phyloP scores from a whole-genome alignment of 2,797 vertebrate genomes.

The Mormyrops attenuatus region DNA sequence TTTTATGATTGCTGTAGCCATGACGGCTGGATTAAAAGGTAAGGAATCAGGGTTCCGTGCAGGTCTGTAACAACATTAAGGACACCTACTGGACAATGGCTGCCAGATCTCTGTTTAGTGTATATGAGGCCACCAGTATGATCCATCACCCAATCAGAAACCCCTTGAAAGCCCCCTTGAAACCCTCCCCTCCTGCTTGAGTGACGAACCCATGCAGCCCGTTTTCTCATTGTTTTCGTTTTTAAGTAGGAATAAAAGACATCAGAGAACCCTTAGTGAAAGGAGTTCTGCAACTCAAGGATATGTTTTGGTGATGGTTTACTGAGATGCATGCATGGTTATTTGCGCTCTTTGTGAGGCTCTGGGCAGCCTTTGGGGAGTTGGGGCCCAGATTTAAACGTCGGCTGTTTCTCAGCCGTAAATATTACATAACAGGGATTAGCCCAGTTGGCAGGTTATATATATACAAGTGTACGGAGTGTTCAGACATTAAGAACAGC shows the following conservation, averaged over 20 bases:
- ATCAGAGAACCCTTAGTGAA: background rate
- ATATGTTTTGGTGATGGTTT: background rate
- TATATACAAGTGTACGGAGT: slow-evolving; percentile 46
- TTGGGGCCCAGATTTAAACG: slow-evolving; percentile 1
- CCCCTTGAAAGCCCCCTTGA: background rate
- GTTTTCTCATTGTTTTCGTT: background rate
- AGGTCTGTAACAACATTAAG: background rate
- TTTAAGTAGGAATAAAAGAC: background rate
- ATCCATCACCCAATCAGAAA: background rate
- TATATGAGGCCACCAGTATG: background rate
- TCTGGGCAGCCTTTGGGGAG: background rate
- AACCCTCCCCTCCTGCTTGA: background rate
- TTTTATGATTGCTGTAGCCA: background rate
- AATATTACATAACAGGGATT: slow-evolving; percentile 48
- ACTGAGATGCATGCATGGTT: background rate
- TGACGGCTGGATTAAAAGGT: background rate
- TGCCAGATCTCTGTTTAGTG: background rate
- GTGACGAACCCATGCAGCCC: background rate
- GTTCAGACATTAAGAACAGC: slow-evolving; percentile 52
- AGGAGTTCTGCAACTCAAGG: background rate
- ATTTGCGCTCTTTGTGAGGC: background rate
- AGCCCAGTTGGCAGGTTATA: slow-evolving; percentile 45
- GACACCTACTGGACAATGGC: background rate
- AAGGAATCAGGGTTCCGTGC: background rate
- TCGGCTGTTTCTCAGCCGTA: slow-evolving; percentile 26